These are phyloP conservation scores for Varroa destructor DNA, from an alignment of 1,140 invertebrate genomes.

Conservation along the genomic window DNA sequence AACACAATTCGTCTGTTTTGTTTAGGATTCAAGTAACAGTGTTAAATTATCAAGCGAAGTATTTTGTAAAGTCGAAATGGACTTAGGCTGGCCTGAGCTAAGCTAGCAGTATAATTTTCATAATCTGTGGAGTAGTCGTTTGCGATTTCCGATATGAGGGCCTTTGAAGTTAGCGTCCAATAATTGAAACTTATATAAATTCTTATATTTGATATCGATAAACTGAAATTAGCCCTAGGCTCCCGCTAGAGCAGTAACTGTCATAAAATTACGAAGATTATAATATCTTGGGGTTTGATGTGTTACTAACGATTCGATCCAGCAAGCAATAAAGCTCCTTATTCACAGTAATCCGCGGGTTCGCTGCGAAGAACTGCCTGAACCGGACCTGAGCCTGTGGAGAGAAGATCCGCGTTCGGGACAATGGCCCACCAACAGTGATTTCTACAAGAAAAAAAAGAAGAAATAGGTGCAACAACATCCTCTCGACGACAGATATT, in stretches of 20 bases:
- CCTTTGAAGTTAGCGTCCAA: not conserved
- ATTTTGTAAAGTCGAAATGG: no score
- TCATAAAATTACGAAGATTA: not conserved
- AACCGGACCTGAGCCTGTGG: slow-evolving; percentile 33
- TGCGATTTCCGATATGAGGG: slow-evolving; percentile 9
- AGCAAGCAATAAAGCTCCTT: not conserved
- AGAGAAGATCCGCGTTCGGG: slow-evolving; percentile 33
- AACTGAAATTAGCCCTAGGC: not conserved
- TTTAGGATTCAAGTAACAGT: no score
- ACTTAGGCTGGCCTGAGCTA: no score
- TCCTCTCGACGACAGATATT: no score
- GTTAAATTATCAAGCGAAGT: no score
- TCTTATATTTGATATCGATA: slow-evolving; percentile 17
- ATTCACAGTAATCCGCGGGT: slow-evolving; percentile 34
- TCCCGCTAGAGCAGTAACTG: slow-evolving; percentile 13
- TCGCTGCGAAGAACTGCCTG: slow-evolving; percentile 33
- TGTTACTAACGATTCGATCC: no score
- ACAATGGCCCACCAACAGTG: slow-evolving; percentile 5
- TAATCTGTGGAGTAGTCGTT: no score
- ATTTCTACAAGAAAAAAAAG: slow-evolving; percentile 1
- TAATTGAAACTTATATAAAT: slow-evolving; percentile 23
- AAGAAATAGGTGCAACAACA: no score
- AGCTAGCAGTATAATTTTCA: no score
- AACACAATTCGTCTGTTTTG: no score
- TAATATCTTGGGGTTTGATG: no score